Evolutionary conservation across 2,888 invertebrate species (phyloP).

Genomic region (Idaea dimidiata): DNA sequence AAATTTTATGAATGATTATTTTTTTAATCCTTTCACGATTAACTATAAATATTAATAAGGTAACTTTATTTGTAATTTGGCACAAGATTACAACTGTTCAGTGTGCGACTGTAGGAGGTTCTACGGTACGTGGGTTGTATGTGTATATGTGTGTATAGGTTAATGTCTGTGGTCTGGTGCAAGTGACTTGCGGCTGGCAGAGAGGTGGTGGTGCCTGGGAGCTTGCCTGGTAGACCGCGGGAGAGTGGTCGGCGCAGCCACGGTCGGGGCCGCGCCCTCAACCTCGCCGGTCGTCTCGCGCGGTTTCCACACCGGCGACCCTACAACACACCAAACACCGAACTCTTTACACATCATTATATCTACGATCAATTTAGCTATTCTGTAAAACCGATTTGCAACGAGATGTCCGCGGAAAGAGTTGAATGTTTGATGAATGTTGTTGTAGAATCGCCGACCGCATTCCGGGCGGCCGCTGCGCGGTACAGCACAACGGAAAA

Average conservation of each 20-base stretch:
- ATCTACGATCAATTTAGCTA: slow-evolving; percentile 40
- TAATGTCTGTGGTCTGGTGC: slow-evolving; percentile 76
- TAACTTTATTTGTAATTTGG: background rate
- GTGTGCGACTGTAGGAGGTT: background rate
- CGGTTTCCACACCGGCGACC: slow-evolving; percentile 99
- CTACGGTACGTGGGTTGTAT: slow-evolving; percentile 13
- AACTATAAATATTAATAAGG: background rate
- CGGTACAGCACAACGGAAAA: slow-evolving; percentile 21
- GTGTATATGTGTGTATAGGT: slow-evolving; percentile 27
- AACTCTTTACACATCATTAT: slow-evolving; percentile 70
- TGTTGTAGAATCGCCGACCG: slow-evolving; percentile 54
- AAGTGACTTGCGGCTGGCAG: slow-evolving; percentile 79
- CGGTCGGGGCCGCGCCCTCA: slow-evolving; percentile 45
- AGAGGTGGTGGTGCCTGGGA: slow-evolving; percentile 70
- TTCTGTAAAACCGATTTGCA: slow-evolving; percentile 52
- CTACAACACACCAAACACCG: slow-evolving; percentile 87
- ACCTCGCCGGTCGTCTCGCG: slow-evolving; percentile 88
- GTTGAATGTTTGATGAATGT: slow-evolving; percentile 82
- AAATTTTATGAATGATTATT: background rate
- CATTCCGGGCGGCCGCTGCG: slow-evolving; percentile 28
- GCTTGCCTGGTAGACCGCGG: slow-evolving; percentile 72
- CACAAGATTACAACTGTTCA: background rate
- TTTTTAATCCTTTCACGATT: background rate
- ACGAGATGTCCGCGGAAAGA: slow-evolving; percentile 72
- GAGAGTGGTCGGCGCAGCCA: slow-evolving; percentile 62